Evolutionary conservation across 1,140 invertebrate genomes (phyloP), one percentile per base, ranked within the genome.

Genomic region (Schlechtendalia chinensis): DNA sequence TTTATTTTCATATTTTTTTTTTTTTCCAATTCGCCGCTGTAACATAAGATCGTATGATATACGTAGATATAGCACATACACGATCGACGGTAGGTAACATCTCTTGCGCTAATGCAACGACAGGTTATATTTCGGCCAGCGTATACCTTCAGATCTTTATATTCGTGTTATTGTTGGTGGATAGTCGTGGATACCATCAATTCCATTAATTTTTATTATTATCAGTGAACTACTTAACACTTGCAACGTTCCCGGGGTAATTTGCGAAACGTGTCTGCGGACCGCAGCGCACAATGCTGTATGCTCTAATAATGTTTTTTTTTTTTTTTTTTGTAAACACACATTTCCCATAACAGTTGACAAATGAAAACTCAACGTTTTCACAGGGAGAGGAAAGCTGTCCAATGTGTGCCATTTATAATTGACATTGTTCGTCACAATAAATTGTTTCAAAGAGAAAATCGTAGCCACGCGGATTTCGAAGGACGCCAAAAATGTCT

Each of bases 31-130:
- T 79, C 8, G 17, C 58, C 58, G 45, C 45, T 79, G 45, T 32
- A 63, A 54, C 47, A 47, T 56, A 27, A 63, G 75, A 79, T 63
- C 75, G 63, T 79, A 79, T n/a, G 74, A 77, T 47, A 77, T 5
- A 47, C n/a, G n/a, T n/a, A 56, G 10, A n/a, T 54, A 39, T 10
- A 54, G 47, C 16, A 53, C 22, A 27, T 39, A 39, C 6, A 53
- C 74, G 53, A 59, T 77, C 56, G 56, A 45, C 56, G 45, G 6
- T 58, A 59, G 45, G 6, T 58, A 59, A 77, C 29, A 77, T 77
- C 74, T 77, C 74, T 77, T 50, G 75, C 22, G 24, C 58, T 47
- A 79, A 39, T 63, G 22, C 39, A 63, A 63, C 39, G 72, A 77
- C 72, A 77, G 50, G 56, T 63, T 63, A 63, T 39, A 77, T 77